Evolutionary conservation across 2,113 vertebrate genomes (phyloP).

Genomic region (Cebidichthys violaceus): DNA sequence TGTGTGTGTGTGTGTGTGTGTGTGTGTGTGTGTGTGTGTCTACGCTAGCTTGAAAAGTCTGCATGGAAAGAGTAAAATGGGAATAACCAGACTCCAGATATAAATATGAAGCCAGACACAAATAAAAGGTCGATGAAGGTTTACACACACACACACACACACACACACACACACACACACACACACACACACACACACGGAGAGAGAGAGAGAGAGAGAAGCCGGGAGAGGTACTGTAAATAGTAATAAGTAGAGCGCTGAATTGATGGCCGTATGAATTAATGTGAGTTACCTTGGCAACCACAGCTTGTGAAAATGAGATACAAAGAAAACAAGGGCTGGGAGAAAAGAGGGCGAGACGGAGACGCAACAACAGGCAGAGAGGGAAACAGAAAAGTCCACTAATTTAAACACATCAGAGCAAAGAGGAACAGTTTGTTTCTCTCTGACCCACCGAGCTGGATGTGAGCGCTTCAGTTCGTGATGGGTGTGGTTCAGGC

Average conservation of each 20-base stretch:
- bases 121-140: slow-evolving; percentile 23
- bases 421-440: background rate
- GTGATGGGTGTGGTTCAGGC: no score
- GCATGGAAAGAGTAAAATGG: background rate
- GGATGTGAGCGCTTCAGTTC: background rate
- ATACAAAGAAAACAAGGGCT: slow-evolving; percentile 25
- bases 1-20: background rate
- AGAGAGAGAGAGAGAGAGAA: background rate
- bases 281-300: slow-evolving; percentile 71
- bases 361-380: background rate
- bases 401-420: background rate
- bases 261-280: slow-evolving; percentile 60
- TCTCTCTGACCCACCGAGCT: background rate
- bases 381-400: background rate
- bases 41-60: background rate
- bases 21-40: slow-evolving; percentile 2
- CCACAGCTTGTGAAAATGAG: slow-evolving; percentile 47
- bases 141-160: background rate
- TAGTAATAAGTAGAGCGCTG: slow-evolving; percentile 54
- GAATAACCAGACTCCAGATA: background rate
- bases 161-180: background rate
- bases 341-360: slow-evolving; percentile 2
- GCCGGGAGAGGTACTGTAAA: slow-evolving; percentile 41
- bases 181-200: background rate
- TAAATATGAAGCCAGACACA: background rate